Evolutionary conservation across 2,888 invertebrate species (phyloP).

Genomic region (Tineola bisselliella): DNA sequence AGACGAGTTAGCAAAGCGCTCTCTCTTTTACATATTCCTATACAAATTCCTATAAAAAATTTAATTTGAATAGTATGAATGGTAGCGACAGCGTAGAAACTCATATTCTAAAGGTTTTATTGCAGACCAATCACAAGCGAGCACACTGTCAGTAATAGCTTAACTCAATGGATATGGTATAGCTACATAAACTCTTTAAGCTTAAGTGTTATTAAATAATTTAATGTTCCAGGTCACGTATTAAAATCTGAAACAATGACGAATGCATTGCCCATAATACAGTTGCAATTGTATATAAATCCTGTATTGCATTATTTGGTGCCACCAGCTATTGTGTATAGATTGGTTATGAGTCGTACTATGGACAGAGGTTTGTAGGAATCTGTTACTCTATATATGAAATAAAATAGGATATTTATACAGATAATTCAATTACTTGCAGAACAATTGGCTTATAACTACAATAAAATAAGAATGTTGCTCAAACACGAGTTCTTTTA

Average conservation of each 20-base stretch:
- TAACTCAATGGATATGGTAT: too few species aligned
- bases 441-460: slow-evolving; percentile 61
- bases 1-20: too few species aligned
- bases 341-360: slow-evolving; percentile 19
- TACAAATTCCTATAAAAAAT: too few species aligned
- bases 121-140: too few species aligned
- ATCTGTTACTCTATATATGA: too few species aligned
- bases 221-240: slow-evolving; percentile 60
- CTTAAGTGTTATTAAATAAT: too few species aligned
- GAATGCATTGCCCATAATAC: slow-evolving; percentile 74
- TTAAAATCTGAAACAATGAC: slow-evolving; percentile 74
- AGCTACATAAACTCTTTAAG: slow-evolving; percentile 30
- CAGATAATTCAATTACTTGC: slow-evolving; percentile 16
- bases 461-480: slow-evolving; percentile 56
- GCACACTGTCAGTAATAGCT: too few species aligned
- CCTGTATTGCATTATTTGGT: slow-evolving; percentile 76
- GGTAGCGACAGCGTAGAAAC: too few species aligned
- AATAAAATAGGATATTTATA: too few species aligned
- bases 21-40: too few species aligned
- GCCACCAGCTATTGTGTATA: slow-evolving; percentile 68
- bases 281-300: slow-evolving; percentile 80
- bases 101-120: too few species aligned
- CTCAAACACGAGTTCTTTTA: slow-evolving; percentile 74
- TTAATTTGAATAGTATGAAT: too few species aligned
- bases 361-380: slow-evolving; percentile 11